Evolutionary conservation across 2,113 vertebrate genomes (phyloP).

Genomic region (Cynoglossus semilaevis): DNA sequence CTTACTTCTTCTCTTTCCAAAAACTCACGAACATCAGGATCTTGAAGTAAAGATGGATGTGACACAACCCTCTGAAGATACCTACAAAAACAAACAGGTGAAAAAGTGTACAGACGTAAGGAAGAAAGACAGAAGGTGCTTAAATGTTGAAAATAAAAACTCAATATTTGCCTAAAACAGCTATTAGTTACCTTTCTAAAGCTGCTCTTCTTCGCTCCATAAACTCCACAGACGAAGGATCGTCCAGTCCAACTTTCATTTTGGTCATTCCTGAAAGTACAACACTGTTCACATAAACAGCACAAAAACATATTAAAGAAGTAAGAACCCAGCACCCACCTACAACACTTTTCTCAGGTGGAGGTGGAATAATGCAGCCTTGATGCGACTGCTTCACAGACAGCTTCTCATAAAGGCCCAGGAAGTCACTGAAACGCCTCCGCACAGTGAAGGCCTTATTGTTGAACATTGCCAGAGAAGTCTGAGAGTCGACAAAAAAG

Average conservation of each 20-base stretch:
- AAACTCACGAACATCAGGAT: slow-evolving; percentile 93
- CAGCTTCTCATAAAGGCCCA: slow-evolving; percentile 93
- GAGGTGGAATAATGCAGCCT: slow-evolving; percentile 89
- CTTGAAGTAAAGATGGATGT: slow-evolving; percentile 90
- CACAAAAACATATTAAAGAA: background rate
- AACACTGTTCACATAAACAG: slow-evolving; percentile 11
- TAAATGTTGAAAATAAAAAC: background rate
- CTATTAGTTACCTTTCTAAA: slow-evolving; percentile 83
- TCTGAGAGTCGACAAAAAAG: slow-evolving; percentile 69
- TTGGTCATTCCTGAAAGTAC: slow-evolving; percentile 90
- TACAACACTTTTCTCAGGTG: slow-evolving; percentile 94
- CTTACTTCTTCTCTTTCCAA: slow-evolving; percentile 92
- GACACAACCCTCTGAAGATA: slow-evolving; percentile 89
- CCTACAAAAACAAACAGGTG: slow-evolving; percentile 59
- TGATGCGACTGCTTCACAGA: slow-evolving; percentile 88
- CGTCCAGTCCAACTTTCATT: slow-evolving; percentile 97
- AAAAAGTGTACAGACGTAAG: background rate
- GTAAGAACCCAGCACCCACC: slow-evolving; percentile 68
- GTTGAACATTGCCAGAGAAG: slow-evolving; percentile 87
- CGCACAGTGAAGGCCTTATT: slow-evolving; percentile 87
- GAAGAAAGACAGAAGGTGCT: background rate
- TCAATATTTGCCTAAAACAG: background rate
- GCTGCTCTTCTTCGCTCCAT: slow-evolving; percentile 91
- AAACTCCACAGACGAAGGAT: slow-evolving; percentile 94
- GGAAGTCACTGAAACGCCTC: slow-evolving; percentile 95